Evolutionary conservation across 2,797 vertebrate species (phyloP).

Genomic region (Microhierax caerulescens): DNA sequence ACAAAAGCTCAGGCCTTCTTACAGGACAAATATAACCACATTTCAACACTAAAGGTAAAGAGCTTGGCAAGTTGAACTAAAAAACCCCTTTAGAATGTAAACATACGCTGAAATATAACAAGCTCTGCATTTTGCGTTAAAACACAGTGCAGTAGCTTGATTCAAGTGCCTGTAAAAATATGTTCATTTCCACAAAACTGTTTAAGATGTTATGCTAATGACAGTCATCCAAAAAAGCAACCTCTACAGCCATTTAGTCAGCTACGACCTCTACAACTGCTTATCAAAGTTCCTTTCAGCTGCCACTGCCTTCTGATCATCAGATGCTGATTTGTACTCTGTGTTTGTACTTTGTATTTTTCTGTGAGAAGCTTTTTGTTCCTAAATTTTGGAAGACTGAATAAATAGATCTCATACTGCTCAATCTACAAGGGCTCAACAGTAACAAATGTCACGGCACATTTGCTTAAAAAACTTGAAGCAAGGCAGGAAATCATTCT

Average conservation of each 20-base stretch:
- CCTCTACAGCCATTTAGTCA: background rate
- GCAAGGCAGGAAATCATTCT: background rate
- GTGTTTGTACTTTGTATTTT: no score
- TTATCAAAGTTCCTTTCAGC: background rate
- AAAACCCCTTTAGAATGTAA: background rate
- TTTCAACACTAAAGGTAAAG: background rate
- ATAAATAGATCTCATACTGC: background rate
- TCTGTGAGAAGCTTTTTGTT: background rate
- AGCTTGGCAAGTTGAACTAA: background rate
- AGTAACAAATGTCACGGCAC: background rate
- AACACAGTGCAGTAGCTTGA: background rate
- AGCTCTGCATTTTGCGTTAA: background rate
- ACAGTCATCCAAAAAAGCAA: background rate
- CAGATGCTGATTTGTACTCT: background rate
- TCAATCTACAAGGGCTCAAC: background rate
- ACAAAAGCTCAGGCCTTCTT: background rate
- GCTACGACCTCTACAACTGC: background rate
- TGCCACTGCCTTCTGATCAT: background rate
- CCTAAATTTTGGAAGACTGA: background rate
- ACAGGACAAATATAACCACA: background rate
- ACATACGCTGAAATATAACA: background rate
- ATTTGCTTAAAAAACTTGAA: background rate
- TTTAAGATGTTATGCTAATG: background rate
- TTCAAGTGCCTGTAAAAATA: background rate
- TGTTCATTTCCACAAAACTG: background rate